Evolutionary conservation across 2,888 invertebrate genomes (phyloP).

Genomic region (Rotaria sp.): DNA sequence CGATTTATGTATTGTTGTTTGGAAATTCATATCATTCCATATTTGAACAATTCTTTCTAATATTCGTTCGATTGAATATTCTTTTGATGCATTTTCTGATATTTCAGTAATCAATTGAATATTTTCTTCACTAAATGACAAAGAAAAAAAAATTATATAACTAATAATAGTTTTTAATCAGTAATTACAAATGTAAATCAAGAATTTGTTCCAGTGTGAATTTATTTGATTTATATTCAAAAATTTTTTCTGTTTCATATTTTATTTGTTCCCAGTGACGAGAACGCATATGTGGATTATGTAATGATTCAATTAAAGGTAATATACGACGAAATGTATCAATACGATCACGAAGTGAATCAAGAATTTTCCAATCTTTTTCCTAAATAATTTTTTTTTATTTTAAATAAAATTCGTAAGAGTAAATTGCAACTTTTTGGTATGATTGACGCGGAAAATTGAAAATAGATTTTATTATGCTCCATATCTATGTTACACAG

Average conservation of each 20-base stretch:
- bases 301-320: background rate
- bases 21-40: background rate
- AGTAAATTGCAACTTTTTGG: too few relatives aligned
- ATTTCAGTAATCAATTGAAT: conserved; percentile 14
- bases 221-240: background rate
- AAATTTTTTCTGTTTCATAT: background rate
- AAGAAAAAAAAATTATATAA: too few relatives aligned
- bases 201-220: conserved; percentile 14
- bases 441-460: too few relatives aligned
- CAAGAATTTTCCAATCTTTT: background rate
- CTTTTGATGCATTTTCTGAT: conserved; percentile 20
- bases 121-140: background rate
- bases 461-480: too few relatives aligned
- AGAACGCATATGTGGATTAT: conserved; percentile 16
- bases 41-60: background rate
- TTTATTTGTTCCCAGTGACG: conserved; percentile 23
- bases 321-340: conserved; percentile 26
- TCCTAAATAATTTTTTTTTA: background rate
- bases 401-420: too few relatives aligned
- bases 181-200: background rate
- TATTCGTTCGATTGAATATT: background rate
- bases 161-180: too few relatives aligned
- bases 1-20: background rate
- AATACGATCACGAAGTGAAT: background rate
- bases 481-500: too few relatives aligned